Base-by-base conservation (phyloP, 2,113 vertebrate species). In the Indri indri region DNA sequence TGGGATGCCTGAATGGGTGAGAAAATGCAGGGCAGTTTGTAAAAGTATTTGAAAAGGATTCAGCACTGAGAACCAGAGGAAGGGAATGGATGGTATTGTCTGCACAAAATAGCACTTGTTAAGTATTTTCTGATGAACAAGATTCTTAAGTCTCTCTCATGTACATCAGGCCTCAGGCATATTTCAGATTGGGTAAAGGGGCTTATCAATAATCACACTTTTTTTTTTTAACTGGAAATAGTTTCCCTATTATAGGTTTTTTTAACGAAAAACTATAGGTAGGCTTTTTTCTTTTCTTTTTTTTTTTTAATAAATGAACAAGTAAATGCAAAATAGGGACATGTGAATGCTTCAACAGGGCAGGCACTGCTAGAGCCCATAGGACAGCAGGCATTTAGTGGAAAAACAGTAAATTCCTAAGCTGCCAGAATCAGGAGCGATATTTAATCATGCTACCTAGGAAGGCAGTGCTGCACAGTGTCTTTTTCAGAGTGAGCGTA, bases 51-150 rank as follows among this genome's bases (percentile, higher is more conserved):
- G 66, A 92, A 95, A 92, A 97, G 22, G 22, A 66, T 57, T 94
- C 50, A 59, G 61, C 40, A 59, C 82, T 86, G 14, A 94, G 76
- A 98, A 88, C 52, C 37, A 74, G 25, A 92, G 32, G 22, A 96
- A 90, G 63, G 96, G 32, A 91, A 86, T 47, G 34, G n/a, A 90
- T 83, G 18, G 50, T 32, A 82, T 70, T 94, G 68, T n/a, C 63
- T 86, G 50, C n/a, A 96, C 57, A 90, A 90, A 81, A 91, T 5
- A 93, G 59, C 20, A 88, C 30, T 92, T 34, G 59, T 63, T 84
- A 96, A 88, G 70, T 87, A 82, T 77, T 45, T 82, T 79, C 23
- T 91, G 8, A 88, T 84, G 86, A 96, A 95, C 20, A 92, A 90
- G 66, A 94, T 79, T 81, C n/a, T 47, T 94, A 47, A 70, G 59